phyloP scores from a whole-genome alignment of 2,888 invertebrate species.

The Erpobdella octoculata region DNA sequence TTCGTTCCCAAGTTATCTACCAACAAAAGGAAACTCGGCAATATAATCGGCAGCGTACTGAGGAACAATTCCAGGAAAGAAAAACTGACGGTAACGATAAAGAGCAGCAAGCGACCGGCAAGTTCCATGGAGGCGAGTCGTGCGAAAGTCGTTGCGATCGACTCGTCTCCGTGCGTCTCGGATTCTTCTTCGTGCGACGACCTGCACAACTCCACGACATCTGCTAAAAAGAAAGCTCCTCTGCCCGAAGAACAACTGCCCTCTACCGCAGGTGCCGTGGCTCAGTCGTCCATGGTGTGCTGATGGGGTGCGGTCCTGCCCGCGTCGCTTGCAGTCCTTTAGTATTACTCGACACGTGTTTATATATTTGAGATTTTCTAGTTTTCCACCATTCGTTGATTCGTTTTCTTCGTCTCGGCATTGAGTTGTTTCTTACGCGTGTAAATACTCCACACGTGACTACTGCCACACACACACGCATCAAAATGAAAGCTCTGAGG shows the following conservation, averaged over 20 bases:
- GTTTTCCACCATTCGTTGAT: neutral
- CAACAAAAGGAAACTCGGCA: neutral
- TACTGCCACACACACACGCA: no score
- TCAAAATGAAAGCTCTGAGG: no score
- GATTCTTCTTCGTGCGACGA: neutral
- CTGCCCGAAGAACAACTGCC: neutral
- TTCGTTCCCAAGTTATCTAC: no score
- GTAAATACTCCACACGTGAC: neutral
- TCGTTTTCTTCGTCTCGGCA: neutral
- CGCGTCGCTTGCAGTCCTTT: no score
- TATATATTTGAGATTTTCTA: constrained; percentile 2
- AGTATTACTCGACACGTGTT: neutral
- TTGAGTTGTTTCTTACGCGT: neutral
- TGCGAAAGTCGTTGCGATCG: neutral
- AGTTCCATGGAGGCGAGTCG: neutral
- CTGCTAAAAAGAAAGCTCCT: neutral
- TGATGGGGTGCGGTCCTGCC: neutral
- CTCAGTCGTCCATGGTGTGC: neutral
- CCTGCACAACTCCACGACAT: neutral
- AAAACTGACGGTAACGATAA: neutral
- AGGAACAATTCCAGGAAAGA: constrained; percentile 9
- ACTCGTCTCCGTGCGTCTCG: neutral
- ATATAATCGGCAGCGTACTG: neutral
- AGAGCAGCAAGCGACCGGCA: neutral
- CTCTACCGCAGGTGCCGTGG: neutral